phyloP scores from a whole-genome alignment of 2,113 vertebrate genomes.

The Colossoma macropomum region DNA sequence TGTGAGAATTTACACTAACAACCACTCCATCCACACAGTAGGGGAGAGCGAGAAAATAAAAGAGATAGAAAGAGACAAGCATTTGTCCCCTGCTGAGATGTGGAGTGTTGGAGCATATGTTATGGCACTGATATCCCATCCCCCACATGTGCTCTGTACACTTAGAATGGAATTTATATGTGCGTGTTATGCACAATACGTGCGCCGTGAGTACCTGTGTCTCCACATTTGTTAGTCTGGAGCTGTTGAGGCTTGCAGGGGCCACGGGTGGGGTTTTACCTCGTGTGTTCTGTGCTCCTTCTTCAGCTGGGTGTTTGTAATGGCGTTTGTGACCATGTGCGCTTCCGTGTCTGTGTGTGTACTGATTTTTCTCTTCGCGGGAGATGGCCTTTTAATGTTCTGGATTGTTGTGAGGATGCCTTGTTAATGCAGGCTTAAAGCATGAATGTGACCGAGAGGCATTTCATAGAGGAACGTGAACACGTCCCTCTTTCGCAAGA shows the following conservation, averaged over 20 bases:
- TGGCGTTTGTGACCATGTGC: background rate
- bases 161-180: background rate
- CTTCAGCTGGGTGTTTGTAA: background rate
- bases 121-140: background rate
- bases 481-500: constrained; percentile 2
- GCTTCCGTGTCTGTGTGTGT: background rate
- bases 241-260: background rate
- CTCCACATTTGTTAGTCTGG: background rate
- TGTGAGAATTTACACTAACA: background rate
- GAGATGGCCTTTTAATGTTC: background rate
- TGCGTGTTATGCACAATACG: background rate
- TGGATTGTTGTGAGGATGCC: background rate
- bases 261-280: background rate
- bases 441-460: background rate
- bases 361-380: background rate
- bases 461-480: constrained; percentile 20
- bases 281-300: background rate
- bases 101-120: background rate
- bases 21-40: background rate
- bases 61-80: background rate
- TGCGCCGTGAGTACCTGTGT: background rate
- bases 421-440: constrained; percentile 15
- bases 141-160: background rate
- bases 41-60: background rate
- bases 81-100: background rate